A percentile compares a stretch with the other conserved stretches of the same genome.
phyloP scores from a whole-genome alignment of 1,140 invertebrate species.

The Neodiprion pinetum region DNA sequence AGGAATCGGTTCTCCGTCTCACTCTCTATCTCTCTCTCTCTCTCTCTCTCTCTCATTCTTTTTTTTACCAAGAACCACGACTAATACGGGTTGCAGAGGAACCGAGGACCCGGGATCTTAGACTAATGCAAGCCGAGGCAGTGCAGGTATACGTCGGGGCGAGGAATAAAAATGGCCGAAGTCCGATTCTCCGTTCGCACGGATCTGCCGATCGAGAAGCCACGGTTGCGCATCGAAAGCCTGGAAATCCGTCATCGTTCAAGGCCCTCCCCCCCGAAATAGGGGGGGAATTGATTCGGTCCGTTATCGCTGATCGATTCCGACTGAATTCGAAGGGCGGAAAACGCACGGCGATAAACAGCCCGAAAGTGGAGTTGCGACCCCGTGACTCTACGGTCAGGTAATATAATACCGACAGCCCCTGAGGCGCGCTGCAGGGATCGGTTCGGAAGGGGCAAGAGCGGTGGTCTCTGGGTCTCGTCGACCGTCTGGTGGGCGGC shows the following conservation, averaged over 20 bases:
- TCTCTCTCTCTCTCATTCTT: too few relatives aligned
- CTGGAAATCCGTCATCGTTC: not conserved
- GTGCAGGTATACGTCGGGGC: not conserved
- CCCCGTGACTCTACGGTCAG: not conserved
- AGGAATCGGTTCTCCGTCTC: too few relatives aligned
- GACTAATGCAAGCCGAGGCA: not conserved
- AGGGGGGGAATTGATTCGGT: not conserved
- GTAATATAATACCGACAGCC: conserved; percentile 5
- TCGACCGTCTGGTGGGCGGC: conserved; percentile 38
- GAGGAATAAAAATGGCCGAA: not conserved
- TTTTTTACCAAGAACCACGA: not conserved
- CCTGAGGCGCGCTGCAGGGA: not conserved
- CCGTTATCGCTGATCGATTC: not conserved
- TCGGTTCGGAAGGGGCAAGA: not conserved
- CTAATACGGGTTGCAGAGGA: not conserved
- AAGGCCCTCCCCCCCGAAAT: not conserved
- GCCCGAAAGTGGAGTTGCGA: not conserved
- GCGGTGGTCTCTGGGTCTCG: conserved; percentile 16
- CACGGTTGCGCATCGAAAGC: not conserved
- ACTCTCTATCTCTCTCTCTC: too few relatives aligned
- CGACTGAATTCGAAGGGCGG: not conserved
- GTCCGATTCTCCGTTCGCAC: not conserved
- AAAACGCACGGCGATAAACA: not conserved
- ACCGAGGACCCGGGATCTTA: not conserved
- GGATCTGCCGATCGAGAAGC: not conserved